Base-by-base conservation (phyloP, 2,113 vertebrate genomes). In the Saccopteryx bilineata region DNA sequence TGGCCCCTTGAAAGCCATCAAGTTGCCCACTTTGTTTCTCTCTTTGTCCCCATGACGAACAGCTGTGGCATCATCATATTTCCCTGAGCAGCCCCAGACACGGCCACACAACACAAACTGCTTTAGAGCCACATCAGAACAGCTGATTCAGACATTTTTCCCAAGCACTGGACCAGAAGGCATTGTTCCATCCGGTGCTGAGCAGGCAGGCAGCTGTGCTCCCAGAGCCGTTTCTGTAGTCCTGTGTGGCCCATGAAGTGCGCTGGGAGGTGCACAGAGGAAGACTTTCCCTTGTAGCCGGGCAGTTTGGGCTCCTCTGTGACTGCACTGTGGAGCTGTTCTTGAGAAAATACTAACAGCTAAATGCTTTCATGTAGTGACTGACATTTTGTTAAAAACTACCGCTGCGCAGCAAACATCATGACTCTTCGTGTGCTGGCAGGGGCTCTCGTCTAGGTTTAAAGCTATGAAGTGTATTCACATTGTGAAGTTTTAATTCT, bases 401-500 rank as follows among this genome's bases (percentile, higher is more conserved):
- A 78, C 92, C 96, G 72, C 97, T 96, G 91, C 78, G 50, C 95
- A 93, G 97, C 93, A 95, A 78, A 95, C 92, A 97, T 95, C 74
- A 85, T 98, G 97, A 97, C 87, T 96, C 83, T 96, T 97, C 86
- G 74, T 96, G 94, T 83, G 93, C 97, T 95, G 83, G 88, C 5
- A 18, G 87, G 95, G 97, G 85, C 96, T 96, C 95, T 97, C 95
- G 92, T 97, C 95, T 97, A 96, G 97, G 96, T n/a, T 72, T 98
- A 90, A 98, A 97, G 93, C 97, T 98, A 96, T 87, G 94, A 97
- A 94, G 94, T 97, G 96, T 98, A 97, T 97, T 96, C 97, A 97
- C 79, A 93, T 97, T 97, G 93, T 97, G 97, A 97, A 97, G 56
- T 98, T 98, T 97, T 95, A 96, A 96, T 97, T 98, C 94, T 98